Base-by-base conservation (phyloP, 2,113 vertebrate genomes). In the Otocyon megalotis region DNA sequence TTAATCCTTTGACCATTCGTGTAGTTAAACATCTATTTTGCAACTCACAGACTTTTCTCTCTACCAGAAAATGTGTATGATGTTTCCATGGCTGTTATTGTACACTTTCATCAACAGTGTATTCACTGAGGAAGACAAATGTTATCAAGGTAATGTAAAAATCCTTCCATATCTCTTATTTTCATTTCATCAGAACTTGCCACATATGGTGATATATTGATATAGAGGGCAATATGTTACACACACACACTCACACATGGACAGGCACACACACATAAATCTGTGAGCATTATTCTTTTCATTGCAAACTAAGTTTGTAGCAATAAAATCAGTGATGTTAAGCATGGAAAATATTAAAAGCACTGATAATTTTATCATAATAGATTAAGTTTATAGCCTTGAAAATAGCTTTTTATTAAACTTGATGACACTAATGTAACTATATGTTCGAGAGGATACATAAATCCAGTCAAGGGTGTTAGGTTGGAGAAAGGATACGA, bases 311-410 rank as follows among this genome's bases (percentile, higher is more conserved):
- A 93, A 93, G 67, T 97, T 97, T 97, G 74, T 93, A 91, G 71
- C 91, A 94, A 94, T 98, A 98, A 98, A 98, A 96, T 76, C 96
- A 80, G 65, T 98, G 97, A 96, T 93, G 98, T 95, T 98, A 98
- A 98, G 87, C 81, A 96, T 77, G 71, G n/a, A 12, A 97, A 97
- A 98, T 99, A 98, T 98, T 98, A 98, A 98, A 98, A 97, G 37
- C 90, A 82, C 17, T 95, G 89, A 35, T 98, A 98, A 98, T 98
- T 98, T 97, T 97, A 94, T 97, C 76, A 97, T 81, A 97, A 97
- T 98, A 98, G 98, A 98, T 98, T 98, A 96, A 97, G 30, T 98
- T 98, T 97, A 98, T 96, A 96, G 95, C 53, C 90, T 98, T 97
- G 96, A 95, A 97, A 98, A 97, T 90, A 96, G 82, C 58, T 97